Conservation (phyloP, 2,797 vertebrate species). For the Falco columbarius region DNA sequence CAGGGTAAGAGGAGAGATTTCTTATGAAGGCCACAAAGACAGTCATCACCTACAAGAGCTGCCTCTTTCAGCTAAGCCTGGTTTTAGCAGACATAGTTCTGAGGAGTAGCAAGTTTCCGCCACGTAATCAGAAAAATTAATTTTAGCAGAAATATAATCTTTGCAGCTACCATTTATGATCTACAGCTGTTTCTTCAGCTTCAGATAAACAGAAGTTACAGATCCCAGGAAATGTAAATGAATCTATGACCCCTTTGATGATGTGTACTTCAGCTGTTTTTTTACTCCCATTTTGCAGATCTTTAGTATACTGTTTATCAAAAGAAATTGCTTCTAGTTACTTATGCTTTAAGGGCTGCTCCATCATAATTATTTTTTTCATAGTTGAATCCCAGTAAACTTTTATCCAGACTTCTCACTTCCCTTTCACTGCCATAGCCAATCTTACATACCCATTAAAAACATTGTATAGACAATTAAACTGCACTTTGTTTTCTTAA, state of each 20-base stretch:
- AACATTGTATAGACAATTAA: slow-evolving; percentile 23
- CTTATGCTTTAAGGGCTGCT: slow-evolving; percentile 12
- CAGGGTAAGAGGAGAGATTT: background rate
- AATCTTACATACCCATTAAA: slow-evolving; percentile 35
- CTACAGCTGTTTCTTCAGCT: background rate
- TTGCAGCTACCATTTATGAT: background rate
- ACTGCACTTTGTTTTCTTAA: slow-evolving; percentile 37
- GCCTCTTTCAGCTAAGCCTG: background rate
- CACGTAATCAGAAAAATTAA: background rate
- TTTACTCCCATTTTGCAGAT: background rate
- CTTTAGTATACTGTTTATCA: background rate
- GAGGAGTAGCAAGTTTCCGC: background rate
- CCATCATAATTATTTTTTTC: slow-evolving; percentile 2
- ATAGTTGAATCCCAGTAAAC: background rate
- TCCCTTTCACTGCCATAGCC: background rate
- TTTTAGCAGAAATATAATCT: background rate
- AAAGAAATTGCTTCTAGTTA: slow-evolving; percentile 5
- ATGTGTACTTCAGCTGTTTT: background rate
- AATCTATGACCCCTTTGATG: background rate
- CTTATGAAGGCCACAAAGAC: background rate
- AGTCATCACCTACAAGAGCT: background rate
- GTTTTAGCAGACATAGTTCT: background rate
- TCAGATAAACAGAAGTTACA: background rate
- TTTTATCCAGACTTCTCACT: background rate
- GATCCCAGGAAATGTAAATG: background rate